phyloP scores from a whole-genome alignment of 2,113 vertebrate species.

The Lethenteron reissneri region DNA sequence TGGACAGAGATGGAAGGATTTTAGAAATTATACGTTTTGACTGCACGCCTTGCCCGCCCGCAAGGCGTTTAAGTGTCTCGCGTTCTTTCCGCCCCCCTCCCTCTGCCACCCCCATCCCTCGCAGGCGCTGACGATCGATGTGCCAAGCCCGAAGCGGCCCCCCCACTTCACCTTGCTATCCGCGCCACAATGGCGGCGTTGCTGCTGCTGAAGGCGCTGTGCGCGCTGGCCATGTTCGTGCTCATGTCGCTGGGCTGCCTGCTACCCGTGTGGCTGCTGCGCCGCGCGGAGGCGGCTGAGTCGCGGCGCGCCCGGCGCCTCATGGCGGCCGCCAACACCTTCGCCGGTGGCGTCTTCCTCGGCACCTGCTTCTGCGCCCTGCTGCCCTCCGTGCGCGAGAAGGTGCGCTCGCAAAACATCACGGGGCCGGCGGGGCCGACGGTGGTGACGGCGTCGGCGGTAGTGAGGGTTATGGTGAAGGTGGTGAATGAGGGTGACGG shows the following conservation, averaged over 20 bases:
- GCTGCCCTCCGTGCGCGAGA: constrained; percentile 47
- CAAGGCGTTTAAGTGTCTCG: too few species aligned
- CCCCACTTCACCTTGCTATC: too few species aligned
- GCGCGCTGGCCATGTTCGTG: constrained; percentile 38
- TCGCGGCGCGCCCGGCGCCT: constrained; percentile 28
- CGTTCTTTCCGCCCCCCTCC: too few species aligned
- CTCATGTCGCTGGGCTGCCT: constrained; percentile 54
- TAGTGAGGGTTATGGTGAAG: background rate
- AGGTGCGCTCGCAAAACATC: constrained; percentile 27
- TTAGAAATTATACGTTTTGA: too few species aligned
- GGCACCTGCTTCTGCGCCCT: constrained; percentile 74
- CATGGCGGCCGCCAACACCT: constrained; percentile 48
- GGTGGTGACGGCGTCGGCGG: background rate
- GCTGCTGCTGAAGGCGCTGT: constrained; percentile 43
- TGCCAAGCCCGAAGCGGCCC: too few species aligned
- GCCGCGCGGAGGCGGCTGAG: constrained; percentile 31
- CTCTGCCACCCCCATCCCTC: too few species aligned
- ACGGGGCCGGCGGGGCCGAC: background rate
- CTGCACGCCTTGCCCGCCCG: too few species aligned
- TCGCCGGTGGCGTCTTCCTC: constrained; percentile 62
- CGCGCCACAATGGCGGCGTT: too few species aligned
- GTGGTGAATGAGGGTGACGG: background rate
- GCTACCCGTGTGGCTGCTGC: constrained; percentile 43
- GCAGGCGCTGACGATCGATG: too few species aligned
- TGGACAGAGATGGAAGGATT: too few species aligned